Conservation (phyloP, 2,888 invertebrate genomes). For the Agelastica alni region DNA sequence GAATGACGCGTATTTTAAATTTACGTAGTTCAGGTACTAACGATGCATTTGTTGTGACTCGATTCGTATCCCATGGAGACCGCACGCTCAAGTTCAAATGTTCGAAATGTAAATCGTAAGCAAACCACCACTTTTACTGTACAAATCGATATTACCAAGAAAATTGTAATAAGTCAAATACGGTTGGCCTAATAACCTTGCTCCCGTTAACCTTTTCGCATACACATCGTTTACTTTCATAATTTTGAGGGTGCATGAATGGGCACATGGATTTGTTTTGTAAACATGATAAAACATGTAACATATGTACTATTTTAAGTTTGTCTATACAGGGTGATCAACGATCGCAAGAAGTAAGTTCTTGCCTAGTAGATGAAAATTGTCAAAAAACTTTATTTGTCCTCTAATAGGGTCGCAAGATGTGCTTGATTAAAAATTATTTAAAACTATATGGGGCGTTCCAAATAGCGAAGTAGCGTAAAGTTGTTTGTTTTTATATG, state of each 20-base stretch:
- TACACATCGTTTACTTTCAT: not conserved
- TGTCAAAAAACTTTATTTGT: too few relatives aligned
- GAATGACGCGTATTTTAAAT: too few relatives aligned
- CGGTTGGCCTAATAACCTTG: conserved; percentile 38
- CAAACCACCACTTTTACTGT: conserved; percentile 6
- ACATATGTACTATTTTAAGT: not conserved
- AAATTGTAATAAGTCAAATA: conserved; percentile 32
- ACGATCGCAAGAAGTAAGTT: too few relatives aligned
- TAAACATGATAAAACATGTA: not conserved
- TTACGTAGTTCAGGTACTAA: too few relatives aligned
- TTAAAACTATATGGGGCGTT: too few relatives aligned
- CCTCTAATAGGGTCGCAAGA: too few relatives aligned
- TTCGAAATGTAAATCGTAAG: not conserved
- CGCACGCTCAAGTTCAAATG: conserved; percentile 37
- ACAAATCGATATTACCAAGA: conserved; percentile 30
- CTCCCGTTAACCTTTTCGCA: conserved; percentile 28
- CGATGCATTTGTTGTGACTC: conserved; percentile 38
- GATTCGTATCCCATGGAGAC: conserved; percentile 39
- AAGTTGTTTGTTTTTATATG: too few relatives aligned
- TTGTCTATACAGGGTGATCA: not conserved
- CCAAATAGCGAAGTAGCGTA: too few relatives aligned
- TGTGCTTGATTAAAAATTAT: too few relatives aligned
- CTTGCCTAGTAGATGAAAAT: too few relatives aligned
- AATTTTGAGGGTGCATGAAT: not conserved
- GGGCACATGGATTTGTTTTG: not conserved